Evolutionary conservation across 1,140 invertebrate species (phyloP), one percentile per base, ranked within the genome.

Genomic region (Phthorimaea operculella): DNA sequence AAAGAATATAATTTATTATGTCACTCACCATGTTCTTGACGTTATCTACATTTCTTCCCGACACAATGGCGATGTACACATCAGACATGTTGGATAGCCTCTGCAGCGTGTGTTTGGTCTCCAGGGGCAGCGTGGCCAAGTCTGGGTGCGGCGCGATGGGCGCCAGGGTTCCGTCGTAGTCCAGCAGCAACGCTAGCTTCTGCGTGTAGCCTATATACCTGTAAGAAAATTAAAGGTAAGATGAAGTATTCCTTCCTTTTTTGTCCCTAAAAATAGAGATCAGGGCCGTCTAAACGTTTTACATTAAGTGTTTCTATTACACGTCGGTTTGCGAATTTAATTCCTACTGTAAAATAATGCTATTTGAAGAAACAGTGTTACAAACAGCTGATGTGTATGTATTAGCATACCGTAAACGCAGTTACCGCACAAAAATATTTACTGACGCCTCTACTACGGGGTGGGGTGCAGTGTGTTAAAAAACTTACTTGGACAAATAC

Each of bases 61-160:
- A 96, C 42, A 96, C 92, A 60, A 97, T 92, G 12, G 94, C 93
- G 62, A 96, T 94, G 71, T 95, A 95, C 1, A 96, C 92, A 72
- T 96, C 94, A 0, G 93, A 90, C 83, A 94, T 90, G 76, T 96
- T 95, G n/a, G 93, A 91, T 8, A 96, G 83, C 63, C 94, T 89
- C 73, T 94, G 92, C 9, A 96, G 82, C 15, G 95, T 92, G 63
- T 93, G 91, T 67, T 94, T 95, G 2, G 95, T 96, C 80, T 96
- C 94, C 5, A 90, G 76, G 0, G 95, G 94, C 17, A 96, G 85
- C 6, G 91, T 91, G 18, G 95, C 95, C 34, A 96, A 83, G 82
- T 97, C 94, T 0, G 94, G 95, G 85, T 96, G 94, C 0, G 93
- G 92, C 0, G 94, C 94, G 63, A 97, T 93, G 0, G 94, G 94